A percentile compares a stretch with the other conserved stretches of the same genome.
These are phyloP conservation scores for Sisyra terminalis DNA, from an alignment of 2,888 invertebrate genomes.

Conservation along the genomic window DNA sequence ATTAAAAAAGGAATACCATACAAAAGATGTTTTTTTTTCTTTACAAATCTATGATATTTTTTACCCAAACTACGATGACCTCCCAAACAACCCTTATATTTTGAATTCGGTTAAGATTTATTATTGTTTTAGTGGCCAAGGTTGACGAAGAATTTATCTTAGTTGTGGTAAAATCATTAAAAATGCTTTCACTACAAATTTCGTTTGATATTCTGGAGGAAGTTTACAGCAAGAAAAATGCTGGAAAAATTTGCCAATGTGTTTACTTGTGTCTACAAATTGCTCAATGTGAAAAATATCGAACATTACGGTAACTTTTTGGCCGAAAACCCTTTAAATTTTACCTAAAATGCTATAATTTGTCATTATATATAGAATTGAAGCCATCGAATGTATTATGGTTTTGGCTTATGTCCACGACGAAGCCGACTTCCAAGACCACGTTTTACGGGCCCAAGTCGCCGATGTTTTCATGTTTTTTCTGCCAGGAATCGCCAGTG, in stretches of 20 bases:
- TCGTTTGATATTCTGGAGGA: slow-evolving; percentile 31
- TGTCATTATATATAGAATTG: slow-evolving; percentile 23
- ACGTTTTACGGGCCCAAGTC: slow-evolving; percentile 30
- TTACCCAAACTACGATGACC: too few relatives aligned
- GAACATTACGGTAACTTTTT: slow-evolving; percentile 36
- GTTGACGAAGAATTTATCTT: slow-evolving; percentile 47
- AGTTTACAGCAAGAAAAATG: slow-evolving; percentile 37
- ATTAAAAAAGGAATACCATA: too few relatives aligned
- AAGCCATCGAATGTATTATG: slow-evolving; percentile 41
- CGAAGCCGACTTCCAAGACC: slow-evolving; percentile 32
- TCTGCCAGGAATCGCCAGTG: slow-evolving; percentile 44
- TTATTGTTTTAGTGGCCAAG: slow-evolving; percentile 31
- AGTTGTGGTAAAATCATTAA: slow-evolving; percentile 35
- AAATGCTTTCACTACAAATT: slow-evolving; percentile 30
- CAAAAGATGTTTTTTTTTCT: too few relatives aligned
- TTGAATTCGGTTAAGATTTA: too few relatives aligned
- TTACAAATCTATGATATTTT: too few relatives aligned
- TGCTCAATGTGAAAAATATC: slow-evolving; percentile 46
- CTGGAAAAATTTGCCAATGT: slow-evolving; percentile 44
- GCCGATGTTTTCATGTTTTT: slow-evolving; percentile 42
- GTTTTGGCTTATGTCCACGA: slow-evolving; percentile 42
- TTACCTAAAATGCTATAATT: slow-evolving; percentile 5
- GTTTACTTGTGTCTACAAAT: slow-evolving; percentile 46
- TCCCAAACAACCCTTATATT: slow-evolving; percentile 7
- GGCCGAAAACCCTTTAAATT: slow-evolving; percentile 1